Conservation (phyloP, 2,113 vertebrate genomes). For the Synchiropus splendidus region DNA sequence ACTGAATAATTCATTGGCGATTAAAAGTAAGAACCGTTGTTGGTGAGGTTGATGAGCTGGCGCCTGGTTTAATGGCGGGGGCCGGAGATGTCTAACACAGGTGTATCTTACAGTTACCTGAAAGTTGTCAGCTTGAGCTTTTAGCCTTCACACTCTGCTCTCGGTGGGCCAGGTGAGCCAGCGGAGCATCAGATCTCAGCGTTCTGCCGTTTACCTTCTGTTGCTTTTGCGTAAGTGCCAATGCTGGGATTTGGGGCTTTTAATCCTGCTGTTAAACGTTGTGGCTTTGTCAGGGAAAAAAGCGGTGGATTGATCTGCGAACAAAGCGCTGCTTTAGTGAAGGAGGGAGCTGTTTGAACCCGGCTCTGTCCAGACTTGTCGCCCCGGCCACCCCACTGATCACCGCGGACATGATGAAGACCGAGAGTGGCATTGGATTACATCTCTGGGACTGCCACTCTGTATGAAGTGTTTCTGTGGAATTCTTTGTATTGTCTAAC, state of each 20-base stretch:
- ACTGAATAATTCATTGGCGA: no score
- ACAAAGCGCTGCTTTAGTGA: constrained; percentile 73
- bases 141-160: constrained; percentile 8
- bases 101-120: background rate
- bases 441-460: constrained; percentile 71
- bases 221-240: constrained; percentile 66
- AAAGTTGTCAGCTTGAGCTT: constrained; percentile 7
- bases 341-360: constrained; percentile 68
- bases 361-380: constrained; percentile 70
- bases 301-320: constrained; percentile 66
- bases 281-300: constrained; percentile 62
- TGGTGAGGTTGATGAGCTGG: no score
- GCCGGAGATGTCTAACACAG: no score
- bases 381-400: constrained; percentile 60
- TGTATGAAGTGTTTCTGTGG: constrained; percentile 73
- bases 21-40: no score
- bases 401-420: constrained; percentile 70
- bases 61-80: no score
- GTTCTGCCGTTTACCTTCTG: constrained; percentile 41
- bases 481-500: constrained; percentile 75
- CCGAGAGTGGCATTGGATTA: constrained; percentile 77
- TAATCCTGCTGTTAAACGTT: constrained; percentile 72
- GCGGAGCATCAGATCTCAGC: constrained; percentile 36
- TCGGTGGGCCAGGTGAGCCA: constrained; percentile 26
- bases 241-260: constrained; percentile 65